Base-by-base conservation (phyloP, 2,113 vertebrate genomes). In the Oceanodroma tethys region DNA sequence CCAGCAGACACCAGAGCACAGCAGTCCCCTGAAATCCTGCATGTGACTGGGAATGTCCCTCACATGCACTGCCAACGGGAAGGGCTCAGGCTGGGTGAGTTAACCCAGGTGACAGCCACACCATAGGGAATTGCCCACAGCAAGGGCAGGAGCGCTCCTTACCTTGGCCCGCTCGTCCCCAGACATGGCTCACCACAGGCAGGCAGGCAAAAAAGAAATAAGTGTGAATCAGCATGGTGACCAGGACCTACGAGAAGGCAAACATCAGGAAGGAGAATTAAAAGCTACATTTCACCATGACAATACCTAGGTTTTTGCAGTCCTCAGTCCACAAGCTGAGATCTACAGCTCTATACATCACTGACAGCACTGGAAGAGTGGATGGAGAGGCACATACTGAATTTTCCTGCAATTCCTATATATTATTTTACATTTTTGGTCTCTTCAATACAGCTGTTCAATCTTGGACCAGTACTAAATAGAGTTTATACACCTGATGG, bases 151-250 rank as follows among this genome's bases (percentile, higher is more conserved):
- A 4, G 30, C 22, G 48, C 6, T 93, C 76, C 97, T 97, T 97
- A 97, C 97, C 97, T 97, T 96, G 97, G 40, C 94, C 88, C 23
- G 2, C 88, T 55, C 93, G 93, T 68, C 97, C 89, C 73, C 90
- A 94, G 67, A 97, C 94, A 0, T 96, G 88, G 89, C 76, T 96
- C 20, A 4, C 30, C 79, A 88, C 59, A 36, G 96, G 92, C 75
- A 97, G 94, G 74, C 96, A 97, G 93, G 90, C 88, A 76, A 98
- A 88, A 32, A 96, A 81, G 86, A 93, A 40, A 59, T 72, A 95
- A 29, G 53, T 38, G 45, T 9, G 90, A 30, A 89, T 34, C 86
- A 92, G 78, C 96, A 98, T 97, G 72, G 48, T 84, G 65, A 55
- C 14, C 82, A 36, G 91, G 47, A 91, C 87, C 96, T 96, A 17